Base-by-base conservation (phyloP, 1,140 invertebrate genomes). In the Hestina assimilis region DNA sequence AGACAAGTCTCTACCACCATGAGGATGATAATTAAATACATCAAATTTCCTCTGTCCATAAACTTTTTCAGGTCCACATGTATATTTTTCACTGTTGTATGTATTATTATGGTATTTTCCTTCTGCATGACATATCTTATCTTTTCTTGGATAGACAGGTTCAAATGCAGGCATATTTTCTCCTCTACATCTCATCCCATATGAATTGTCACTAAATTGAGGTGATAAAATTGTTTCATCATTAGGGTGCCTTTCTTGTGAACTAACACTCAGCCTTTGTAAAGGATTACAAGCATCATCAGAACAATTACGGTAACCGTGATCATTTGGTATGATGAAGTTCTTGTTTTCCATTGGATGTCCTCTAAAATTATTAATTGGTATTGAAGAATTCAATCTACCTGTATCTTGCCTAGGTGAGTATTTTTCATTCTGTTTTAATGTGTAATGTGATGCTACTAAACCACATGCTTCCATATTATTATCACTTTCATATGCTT, bases 41-140 rank as follows among this genome's bases (percentile, higher is more conserved):
- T 89, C 81, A 66, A 82, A 84, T 65, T 83, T 84, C 48, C 79
- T 65, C 53, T 76, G 76, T 24, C 65, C 74, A 72, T 83, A 89
- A 26, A 79, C 71, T 73, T 89, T 89, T 45, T 89, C 86, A 63
- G 86, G 82, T 14, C 77, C 69, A 62, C 75, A 79, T 11, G 77
- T 55, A 73, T 87, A 89, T 21, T 60, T 72, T 58, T 88, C 83
- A 59, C 60, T 72, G 9, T 73, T 69, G 63, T 86, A 86, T 31
- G 76, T 48, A 65, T 65, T 75, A 55, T 78, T 73, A 64, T 81
- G 72, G 63, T 84, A 83, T 56, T 75, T 79, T 29, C 60, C 72
- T 48, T 84, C 73, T 48, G 72, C 53, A 43, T 82, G 77, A 40
- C 74, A 83, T 42, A 63, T 46, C 20, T 67, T 66, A 47, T 82